Evolutionary conservation across 2,888 invertebrate genomes (phyloP), one percentile per base, ranked within the genome.

Genomic region (Mesorhabditis spiculigera): DNA sequence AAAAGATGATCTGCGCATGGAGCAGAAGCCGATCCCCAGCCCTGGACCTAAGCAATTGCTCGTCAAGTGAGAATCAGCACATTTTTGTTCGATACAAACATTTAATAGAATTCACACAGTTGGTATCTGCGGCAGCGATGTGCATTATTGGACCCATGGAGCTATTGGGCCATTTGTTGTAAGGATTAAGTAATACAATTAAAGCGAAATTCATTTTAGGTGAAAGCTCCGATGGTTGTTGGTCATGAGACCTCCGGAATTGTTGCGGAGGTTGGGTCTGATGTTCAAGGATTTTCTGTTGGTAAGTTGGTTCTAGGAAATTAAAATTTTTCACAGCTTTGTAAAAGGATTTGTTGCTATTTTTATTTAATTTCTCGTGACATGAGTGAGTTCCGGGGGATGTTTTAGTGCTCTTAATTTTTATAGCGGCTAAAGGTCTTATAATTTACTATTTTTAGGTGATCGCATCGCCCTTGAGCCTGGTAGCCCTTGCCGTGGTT

Each of bases 121-220:
- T 65, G 96, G 96, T n/a, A 96, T 97, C 83, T 97, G 96, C 86
- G 96, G 96, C 0, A 89, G 89, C 41, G 96, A 97, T 87, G 93
- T 97, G 5, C 95, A 95, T 87, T 96, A 95, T 88, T 90, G 93
- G 88, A 91, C 91, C 50, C 88, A 91, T 75, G 96, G 95, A 8
- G 87, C 90, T 28, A 95, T 95, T 85, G 95, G 93, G 0, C 90
- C 92, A 86, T 95, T 95, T 86, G 88, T 94, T 45, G 90, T 96
- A 0, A 90, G 58, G 8, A 13, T 50, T 50, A 16, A 16, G 10
- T 63, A 63, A 16, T 3, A 16, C 8, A 6, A 16, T 63, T 1
- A 8, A 63, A 8, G 8, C 63, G 2, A 16, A 3, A 16, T 13
- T 28, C 2, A 63, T 28, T 63, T 28, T 63, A n/a, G 63, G 10